Percentiles rank a stretch among this genome's conserved stretches.
Conservation (phyloP, 2,888 invertebrate species). For the Brassicogethes aeneus region DNA sequence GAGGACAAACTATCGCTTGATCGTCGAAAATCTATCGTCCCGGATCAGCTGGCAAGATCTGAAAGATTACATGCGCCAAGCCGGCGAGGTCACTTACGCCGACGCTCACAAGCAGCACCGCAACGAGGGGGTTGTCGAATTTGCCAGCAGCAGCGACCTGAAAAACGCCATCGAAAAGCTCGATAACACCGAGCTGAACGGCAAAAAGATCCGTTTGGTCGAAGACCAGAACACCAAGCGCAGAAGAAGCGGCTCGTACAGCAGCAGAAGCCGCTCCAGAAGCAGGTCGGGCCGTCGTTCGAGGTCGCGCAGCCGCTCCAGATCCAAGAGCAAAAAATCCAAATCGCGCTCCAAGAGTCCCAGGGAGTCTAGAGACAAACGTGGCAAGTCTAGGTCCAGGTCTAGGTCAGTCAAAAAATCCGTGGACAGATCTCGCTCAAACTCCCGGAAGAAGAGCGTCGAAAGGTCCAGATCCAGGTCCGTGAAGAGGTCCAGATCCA, state of each 20-base stretch:
- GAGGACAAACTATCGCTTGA: constrained; percentile 92
- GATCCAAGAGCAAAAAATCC: constrained; percentile 27
- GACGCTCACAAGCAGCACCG: constrained; percentile 93
- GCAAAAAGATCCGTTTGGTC: constrained; percentile 81
- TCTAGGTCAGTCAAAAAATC: constrained; percentile 32
- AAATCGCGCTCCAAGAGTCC: constrained; percentile 22
- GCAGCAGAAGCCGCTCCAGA: constrained; percentile 38
- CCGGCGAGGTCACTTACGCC: constrained; percentile 98
- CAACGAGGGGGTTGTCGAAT: constrained; percentile 96
- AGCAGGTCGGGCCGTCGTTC: constrained; percentile 49
- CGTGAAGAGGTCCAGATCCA: constrained; percentile 33
- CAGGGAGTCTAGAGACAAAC: constrained; percentile 24
- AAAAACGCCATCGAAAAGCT: constrained; percentile 94
- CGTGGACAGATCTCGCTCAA: constrained; percentile 29
- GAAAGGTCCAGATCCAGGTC: constrained; percentile 33
- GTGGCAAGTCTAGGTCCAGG: constrained; percentile 34
- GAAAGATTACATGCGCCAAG: constrained; percentile 99
- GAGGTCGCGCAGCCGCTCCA: constrained; percentile 56
- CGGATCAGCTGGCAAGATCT: constrained; percentile 99
- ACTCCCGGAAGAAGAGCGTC: constrained; percentile 31
- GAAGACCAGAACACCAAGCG: constrained; percentile 70
- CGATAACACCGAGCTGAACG: constrained; percentile 94
- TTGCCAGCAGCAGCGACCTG: constrained; percentile 90
- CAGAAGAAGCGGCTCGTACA: constrained; percentile 42
- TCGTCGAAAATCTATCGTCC: constrained; percentile 96